phyloP scores from a whole-genome alignment of 2,797 vertebrate genomes.

The Morelia viridis region DNA sequence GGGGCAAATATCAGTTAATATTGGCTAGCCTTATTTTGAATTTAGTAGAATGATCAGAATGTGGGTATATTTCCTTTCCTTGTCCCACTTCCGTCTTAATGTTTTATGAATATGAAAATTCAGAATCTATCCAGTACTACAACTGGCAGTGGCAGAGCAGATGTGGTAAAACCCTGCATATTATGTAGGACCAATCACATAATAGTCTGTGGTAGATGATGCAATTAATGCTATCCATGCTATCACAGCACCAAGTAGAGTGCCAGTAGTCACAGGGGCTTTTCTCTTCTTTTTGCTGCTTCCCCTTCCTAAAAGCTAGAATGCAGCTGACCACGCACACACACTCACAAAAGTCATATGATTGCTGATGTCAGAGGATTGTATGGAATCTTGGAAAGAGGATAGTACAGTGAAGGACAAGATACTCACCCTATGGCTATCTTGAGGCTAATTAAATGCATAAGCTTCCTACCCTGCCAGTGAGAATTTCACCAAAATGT shows the following conservation, averaged over 20 bases:
- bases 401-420: not conserved
- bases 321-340: not conserved
- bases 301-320: not conserved
- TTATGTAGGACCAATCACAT: not conserved
- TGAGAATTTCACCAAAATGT: not conserved
- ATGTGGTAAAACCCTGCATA: not conserved
- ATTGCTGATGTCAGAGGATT: not conserved
- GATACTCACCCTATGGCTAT: not conserved
- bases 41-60: not conserved
- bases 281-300: not conserved
- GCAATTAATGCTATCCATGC: not conserved
- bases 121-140: not conserved
- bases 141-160: not conserved
- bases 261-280: not conserved
- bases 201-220: not conserved
- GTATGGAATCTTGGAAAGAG: not conserved
- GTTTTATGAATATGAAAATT: not conserved
- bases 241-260: not conserved
- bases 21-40: not conserved
- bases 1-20: not conserved
- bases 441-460: not conserved
- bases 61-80: not conserved
- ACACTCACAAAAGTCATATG: not conserved
- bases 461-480: not conserved
- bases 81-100: not conserved